Evolutionary conservation across 2,888 invertebrate genomes (phyloP).

Genomic region (Stenurella melanura): DNA sequence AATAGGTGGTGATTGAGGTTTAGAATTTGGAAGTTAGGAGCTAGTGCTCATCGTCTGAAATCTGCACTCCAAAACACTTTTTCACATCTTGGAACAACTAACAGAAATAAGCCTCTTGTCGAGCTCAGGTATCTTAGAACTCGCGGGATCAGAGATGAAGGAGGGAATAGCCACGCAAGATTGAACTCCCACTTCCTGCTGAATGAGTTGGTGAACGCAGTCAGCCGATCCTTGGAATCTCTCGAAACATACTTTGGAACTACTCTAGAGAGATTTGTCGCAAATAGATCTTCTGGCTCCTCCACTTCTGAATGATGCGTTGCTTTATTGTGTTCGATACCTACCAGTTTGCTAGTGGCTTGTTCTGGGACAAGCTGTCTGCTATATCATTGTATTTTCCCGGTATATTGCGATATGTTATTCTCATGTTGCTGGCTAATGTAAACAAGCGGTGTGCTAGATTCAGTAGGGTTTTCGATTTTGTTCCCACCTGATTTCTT

Average conservation of each 20-base stretch:
- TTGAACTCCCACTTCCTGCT: constrained; percentile 47
- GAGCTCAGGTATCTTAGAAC: constrained; percentile 56
- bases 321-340: constrained; percentile 34
- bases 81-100: constrained; percentile 57
- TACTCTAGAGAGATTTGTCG: constrained; percentile 45
- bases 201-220: constrained; percentile 51
- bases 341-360: constrained; percentile 40
- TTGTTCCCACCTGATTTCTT: constrained; percentile 44
- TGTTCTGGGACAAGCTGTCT: constrained; percentile 35
- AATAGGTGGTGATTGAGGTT: constrained; percentile 48
- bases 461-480: constrained; percentile 15
- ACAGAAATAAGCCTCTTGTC: constrained; percentile 53
- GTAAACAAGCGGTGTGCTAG: neutral
- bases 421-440: constrained; percentile 7
- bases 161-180: constrained; percentile 62
- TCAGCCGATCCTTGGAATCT: constrained; percentile 42
- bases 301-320: constrained; percentile 50
- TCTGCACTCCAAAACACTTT: constrained; percentile 61
- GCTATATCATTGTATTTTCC: constrained; percentile 35
- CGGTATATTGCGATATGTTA: constrained; percentile 25
- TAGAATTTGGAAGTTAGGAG: constrained; percentile 39
- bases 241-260: constrained; percentile 47
- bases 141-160: constrained; percentile 59
- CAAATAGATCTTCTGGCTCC: constrained; percentile 52
- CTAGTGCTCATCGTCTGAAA: constrained; percentile 34